Evolutionary conservation across 2,113 vertebrate species (phyloP).

Genomic region (Clarias batrachus): DNA sequence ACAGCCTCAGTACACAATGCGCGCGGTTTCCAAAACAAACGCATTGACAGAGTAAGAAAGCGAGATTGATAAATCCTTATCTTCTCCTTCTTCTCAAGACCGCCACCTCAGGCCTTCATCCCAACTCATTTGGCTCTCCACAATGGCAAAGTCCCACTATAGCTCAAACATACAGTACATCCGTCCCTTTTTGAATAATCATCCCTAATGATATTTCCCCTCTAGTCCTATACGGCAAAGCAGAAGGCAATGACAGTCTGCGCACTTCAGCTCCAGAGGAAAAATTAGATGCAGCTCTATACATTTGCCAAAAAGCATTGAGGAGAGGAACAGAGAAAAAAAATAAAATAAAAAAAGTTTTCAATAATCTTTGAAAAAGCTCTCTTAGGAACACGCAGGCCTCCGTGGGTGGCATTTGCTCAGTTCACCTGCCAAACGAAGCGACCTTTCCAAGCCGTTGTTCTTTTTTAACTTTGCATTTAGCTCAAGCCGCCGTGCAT

Average conservation of each 20-base stretch:
- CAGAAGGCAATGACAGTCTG: conserved; percentile 21
- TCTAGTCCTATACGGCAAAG: conserved; percentile 27
- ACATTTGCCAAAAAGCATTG: not conserved
- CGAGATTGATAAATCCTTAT: not conserved
- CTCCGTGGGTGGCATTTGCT: not conserved
- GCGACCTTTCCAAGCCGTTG: conserved; percentile 9
- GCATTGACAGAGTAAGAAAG: not conserved
- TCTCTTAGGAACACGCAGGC: not conserved
- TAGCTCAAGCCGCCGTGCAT: conserved; percentile 23
- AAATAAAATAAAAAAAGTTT: not conserved
- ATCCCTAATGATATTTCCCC: conserved; percentile 54
- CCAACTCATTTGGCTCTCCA: conserved; percentile 54
- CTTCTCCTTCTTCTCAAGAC: not conserved
- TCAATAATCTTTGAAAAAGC: not conserved
- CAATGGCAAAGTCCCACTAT: conserved; percentile 61
- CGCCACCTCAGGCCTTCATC: conserved; percentile 41
- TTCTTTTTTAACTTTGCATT: conserved; percentile 18
- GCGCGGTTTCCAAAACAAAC: too few species aligned
- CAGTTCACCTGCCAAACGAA: conserved; percentile 5
- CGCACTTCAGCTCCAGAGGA: not conserved
- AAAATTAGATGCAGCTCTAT: not conserved
- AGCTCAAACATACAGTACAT: conserved; percentile 5
- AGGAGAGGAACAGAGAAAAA: not conserved
- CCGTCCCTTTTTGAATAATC: conserved; percentile 61
- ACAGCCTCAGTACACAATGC: not conserved